Percentiles rank a stretch among this genome's conserved stretches.
phyloP scores from a whole-genome alignment of 2,888 invertebrate genomes.

The Napeogenes inachia region DNA sequence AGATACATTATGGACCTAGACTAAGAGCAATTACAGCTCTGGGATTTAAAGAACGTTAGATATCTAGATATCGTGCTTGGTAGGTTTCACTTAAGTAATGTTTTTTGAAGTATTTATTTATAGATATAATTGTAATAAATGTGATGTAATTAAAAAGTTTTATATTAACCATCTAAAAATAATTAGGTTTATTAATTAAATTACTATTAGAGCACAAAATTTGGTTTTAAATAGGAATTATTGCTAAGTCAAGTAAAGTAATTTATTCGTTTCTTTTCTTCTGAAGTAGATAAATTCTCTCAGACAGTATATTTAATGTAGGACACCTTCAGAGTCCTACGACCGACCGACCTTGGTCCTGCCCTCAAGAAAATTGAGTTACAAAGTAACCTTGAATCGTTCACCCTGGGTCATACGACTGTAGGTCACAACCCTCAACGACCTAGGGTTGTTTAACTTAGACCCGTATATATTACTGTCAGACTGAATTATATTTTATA shows the following conservation, averaged over 20 bases:
- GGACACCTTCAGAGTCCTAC: slow-evolving; percentile 4
- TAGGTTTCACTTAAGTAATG: not conserved
- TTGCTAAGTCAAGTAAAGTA: not conserved
- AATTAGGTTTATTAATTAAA: too few species aligned
- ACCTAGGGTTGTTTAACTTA: too few species aligned
- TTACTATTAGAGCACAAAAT: too few species aligned
- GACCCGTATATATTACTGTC: too few species aligned
- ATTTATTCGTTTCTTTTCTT: not conserved
- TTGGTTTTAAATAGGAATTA: not conserved
- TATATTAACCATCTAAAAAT: too few species aligned
- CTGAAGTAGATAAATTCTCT: not conserved
- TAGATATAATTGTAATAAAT: too few species aligned
- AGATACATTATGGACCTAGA: slow-evolving; percentile 50
- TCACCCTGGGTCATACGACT: slow-evolving; percentile 2
- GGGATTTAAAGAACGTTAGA: not conserved
- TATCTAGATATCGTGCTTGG: not conserved
- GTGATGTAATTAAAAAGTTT: too few species aligned
- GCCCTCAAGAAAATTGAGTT: not conserved
- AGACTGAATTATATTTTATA: too few species aligned
- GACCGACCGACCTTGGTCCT: slow-evolving; percentile 1
- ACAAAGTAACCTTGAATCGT: not conserved
- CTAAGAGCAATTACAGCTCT: slow-evolving; percentile 21
- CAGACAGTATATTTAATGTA: not conserved
- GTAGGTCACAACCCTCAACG: not conserved
- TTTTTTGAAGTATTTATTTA: too few species aligned